Evolutionary conservation across 2,113 vertebrate genomes (phyloP).

Genomic region (Rhadina sibilatrix): DNA sequence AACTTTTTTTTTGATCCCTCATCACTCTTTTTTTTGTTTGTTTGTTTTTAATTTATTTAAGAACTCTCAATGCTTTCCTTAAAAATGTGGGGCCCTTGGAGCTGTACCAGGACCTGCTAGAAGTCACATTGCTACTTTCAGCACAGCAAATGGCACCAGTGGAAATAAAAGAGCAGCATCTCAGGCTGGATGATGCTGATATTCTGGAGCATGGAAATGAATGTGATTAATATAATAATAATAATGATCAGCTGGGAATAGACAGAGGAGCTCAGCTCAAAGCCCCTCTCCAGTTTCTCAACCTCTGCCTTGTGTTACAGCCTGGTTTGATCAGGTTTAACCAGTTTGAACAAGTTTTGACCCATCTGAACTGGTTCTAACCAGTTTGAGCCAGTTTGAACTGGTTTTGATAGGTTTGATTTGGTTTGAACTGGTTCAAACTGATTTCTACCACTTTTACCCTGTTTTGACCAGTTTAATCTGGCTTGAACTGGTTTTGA

Average conservation of each 20-base stretch:
- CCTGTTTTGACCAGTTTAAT: neutral
- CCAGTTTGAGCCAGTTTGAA: neutral
- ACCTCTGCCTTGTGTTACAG: neutral
- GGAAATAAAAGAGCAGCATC: neutral
- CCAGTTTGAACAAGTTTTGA: neutral
- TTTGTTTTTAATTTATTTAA: neutral
- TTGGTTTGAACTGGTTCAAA: neutral
- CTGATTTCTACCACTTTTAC: neutral
- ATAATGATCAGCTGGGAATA: neutral
- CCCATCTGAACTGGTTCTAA: neutral
- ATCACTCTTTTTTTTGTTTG: neutral
- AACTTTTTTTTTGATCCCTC: neutral
- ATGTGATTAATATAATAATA: neutral
- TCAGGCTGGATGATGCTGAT: neutral
- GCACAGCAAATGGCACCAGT: neutral
- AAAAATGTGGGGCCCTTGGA: neutral
- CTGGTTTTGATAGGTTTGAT: neutral
- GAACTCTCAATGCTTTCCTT: neutral
- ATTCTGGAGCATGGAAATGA: neutral
- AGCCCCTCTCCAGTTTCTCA: neutral
- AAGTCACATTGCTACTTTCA: neutral
- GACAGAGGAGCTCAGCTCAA: neutral
- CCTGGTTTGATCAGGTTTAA: neutral
- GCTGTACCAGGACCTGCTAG: neutral
- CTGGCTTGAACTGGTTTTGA: neutral